Conservation (phyloP, 2,888 invertebrate genomes). For the Cynaeus angustus region DNA sequence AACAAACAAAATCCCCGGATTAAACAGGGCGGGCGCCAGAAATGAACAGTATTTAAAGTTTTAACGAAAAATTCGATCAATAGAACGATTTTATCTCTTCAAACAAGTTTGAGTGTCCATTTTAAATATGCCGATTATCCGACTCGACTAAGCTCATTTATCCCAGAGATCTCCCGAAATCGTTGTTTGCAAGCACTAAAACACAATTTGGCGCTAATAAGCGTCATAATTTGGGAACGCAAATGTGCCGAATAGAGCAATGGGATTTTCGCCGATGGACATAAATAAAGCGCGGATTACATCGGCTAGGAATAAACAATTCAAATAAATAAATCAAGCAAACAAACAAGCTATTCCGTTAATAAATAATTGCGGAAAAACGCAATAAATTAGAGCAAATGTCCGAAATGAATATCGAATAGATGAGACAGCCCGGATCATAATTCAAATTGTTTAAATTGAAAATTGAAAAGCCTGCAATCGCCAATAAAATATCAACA, state of each 20-base stretch:
- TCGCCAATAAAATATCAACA: constrained; percentile 37
- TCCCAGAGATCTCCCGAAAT: constrained; percentile 6
- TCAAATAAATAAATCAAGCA: constrained; percentile 47
- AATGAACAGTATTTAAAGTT: too few species aligned
- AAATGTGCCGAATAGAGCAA: constrained; percentile 41
- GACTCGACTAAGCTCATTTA: neutral
- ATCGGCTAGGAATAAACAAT: constrained; percentile 43
- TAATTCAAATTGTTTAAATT: constrained; percentile 48
- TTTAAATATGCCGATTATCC: constrained; percentile 7
- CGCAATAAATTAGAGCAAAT: constrained; percentile 42
- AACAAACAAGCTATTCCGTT: constrained; percentile 46
- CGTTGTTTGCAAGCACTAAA: constrained; percentile 23
- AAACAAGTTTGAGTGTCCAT: neutral
- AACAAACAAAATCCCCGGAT: too few species aligned
- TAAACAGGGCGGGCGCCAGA: too few species aligned
- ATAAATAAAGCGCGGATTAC: constrained; percentile 47
- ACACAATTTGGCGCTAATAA: constrained; percentile 39
- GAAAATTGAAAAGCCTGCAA: constrained; percentile 28
- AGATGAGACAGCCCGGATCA: constrained; percentile 37
- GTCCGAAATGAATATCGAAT: constrained; percentile 39
- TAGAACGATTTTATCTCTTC: neutral
- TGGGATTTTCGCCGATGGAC: constrained; percentile 33
- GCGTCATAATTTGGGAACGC: constrained; percentile 41
- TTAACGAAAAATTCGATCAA: too few species aligned
- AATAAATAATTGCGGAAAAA: constrained; percentile 50